Evolutionary conservation across 2,888 invertebrate species (phyloP).

Genomic region (Urechis unicinctus): DNA sequence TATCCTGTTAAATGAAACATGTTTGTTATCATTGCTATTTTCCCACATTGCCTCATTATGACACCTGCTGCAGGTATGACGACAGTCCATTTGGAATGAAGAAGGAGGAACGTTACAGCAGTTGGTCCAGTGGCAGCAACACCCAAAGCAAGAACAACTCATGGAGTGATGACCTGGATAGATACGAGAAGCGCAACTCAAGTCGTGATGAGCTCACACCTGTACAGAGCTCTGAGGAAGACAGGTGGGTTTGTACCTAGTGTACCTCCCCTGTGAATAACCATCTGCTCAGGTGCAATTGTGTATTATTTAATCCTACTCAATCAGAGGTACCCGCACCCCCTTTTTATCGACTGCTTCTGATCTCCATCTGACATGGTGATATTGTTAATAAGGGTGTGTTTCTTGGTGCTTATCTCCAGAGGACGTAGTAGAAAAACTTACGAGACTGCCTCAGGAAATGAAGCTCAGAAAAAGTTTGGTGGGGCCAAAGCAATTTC

Average conservation of each 20-base stretch:
- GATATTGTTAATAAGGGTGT: too few species aligned
- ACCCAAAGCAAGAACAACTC: conserved; percentile 21
- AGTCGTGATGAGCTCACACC: neutral
- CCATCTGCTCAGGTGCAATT: too few species aligned
- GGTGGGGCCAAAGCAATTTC: conserved; percentile 96
- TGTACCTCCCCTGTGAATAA: too few species aligned
- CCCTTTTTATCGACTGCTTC: neutral
- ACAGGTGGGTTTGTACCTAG: neutral
- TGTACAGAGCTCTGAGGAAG: neutral
- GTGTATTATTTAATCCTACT: too few species aligned
- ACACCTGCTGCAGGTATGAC: conserved; percentile 13
- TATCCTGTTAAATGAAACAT: too few species aligned
- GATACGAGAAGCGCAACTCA: conserved; percentile 30
- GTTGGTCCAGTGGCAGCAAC: conserved; percentile 30
- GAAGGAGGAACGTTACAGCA: conserved; percentile 29
- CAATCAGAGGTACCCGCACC: too few species aligned
- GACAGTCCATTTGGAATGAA: conserved; percentile 33
- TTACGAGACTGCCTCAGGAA: conserved; percentile 48
- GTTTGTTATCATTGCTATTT: too few species aligned
- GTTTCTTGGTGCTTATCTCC: too few species aligned
- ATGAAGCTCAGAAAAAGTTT: conserved; percentile 89
- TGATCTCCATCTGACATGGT: neutral
- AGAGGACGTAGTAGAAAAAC: conserved; percentile 35
- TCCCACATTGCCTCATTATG: too few species aligned
- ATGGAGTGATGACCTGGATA: conserved; percentile 38